These are phyloP conservation scores for Nannoperca australis DNA, from an alignment of 2,797 vertebrate species.

Conservation along the genomic window DNA sequence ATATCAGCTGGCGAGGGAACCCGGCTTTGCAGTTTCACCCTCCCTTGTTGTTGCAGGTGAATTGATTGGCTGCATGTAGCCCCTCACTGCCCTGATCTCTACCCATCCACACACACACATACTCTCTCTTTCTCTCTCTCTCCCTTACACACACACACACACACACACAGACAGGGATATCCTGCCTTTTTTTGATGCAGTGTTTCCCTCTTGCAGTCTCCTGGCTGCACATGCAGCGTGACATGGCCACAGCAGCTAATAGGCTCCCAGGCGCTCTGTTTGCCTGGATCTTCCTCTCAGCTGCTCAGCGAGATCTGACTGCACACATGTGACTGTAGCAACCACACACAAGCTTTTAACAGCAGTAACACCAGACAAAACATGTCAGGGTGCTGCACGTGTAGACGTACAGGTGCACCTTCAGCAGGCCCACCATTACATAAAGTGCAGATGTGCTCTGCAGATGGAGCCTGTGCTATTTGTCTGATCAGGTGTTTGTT, in stretches of 20 bases:
- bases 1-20: slow-evolving; percentile 65
- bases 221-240: slow-evolving; percentile 59
- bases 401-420: slow-evolving; percentile 13
- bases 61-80: slow-evolving; percentile 76
- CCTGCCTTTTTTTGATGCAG: slow-evolving; percentile 71
- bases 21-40: slow-evolving; percentile 48
- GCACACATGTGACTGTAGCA: slow-evolving; percentile 34
- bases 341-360: not conserved
- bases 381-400: slow-evolving; percentile 6
- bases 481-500: slow-evolving; percentile 4
- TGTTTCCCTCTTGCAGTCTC: slow-evolving; percentile 67
- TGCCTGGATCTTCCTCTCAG: not conserved
- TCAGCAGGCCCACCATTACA: not conserved
- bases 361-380: slow-evolving; percentile 1
- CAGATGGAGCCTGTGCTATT: slow-evolving; percentile 8
- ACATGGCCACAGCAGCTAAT: slow-evolving; percentile 43
- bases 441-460: slow-evolving; percentile 42
- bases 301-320: not conserved
- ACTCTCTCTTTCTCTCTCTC: not conserved
- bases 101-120: slow-evolving; percentile 2
- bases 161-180: slow-evolving; percentile 59
- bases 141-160: not conserved
- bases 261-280: slow-evolving; percentile 3
- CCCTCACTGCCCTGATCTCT: slow-evolving; percentile 31
- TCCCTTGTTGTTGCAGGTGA: slow-evolving; percentile 68